These are phyloP conservation scores for Pteropus alecto DNA, from an alignment of 2,113 vertebrate species.

Conservation along the genomic window DNA sequence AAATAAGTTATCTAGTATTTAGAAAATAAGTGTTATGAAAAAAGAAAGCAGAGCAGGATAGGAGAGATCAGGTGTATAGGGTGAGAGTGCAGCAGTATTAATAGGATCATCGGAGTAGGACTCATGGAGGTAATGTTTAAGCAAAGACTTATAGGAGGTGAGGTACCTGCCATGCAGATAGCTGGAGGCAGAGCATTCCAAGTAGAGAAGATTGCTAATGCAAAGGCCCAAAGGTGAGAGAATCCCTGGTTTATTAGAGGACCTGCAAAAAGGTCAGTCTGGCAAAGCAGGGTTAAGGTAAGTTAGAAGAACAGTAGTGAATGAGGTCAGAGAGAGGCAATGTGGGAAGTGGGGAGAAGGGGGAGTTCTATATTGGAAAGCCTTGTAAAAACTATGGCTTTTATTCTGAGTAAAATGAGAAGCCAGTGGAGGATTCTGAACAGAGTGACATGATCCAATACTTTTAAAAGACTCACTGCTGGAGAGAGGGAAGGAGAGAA, in stretches of 20 bases:
- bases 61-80: neutral
- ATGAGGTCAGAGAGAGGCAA: neutral
- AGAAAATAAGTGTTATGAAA: neutral
- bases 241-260: neutral
- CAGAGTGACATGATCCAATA: neutral
- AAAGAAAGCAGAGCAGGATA: neutral
- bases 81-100: neutral
- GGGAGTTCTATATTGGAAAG: neutral
- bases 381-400: conserved; percentile 11
- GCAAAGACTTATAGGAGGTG: neutral
- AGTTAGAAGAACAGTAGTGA: neutral
- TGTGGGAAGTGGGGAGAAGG: neutral
- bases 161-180: neutral
- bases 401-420: conserved; percentile 22
- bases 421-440: neutral
- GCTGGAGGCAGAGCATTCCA: neutral
- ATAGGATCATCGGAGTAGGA: neutral
- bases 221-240: neutral
- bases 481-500: neutral
- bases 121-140: neutral
- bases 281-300: neutral
- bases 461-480: conserved; percentile 38
- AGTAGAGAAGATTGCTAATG: neutral
- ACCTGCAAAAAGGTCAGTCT: neutral
- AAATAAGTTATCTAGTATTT: neutral